These are phyloP conservation scores for Himalopsyche anomala DNA, from an alignment of 2,888 invertebrate genomes.

Conservation along the genomic window DNA sequence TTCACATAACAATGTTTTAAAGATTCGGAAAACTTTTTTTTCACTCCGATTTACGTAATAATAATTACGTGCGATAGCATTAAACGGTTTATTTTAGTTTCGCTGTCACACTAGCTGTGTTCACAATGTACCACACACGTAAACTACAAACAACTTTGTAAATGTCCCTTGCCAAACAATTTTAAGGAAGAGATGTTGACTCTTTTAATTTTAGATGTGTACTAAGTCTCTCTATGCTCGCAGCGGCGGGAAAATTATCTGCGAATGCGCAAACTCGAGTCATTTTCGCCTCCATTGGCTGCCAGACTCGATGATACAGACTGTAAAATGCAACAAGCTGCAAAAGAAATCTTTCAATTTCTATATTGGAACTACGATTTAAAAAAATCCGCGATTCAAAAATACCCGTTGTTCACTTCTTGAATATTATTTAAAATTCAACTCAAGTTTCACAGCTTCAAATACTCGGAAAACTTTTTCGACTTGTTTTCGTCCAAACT, in stretches of 20 bases:
- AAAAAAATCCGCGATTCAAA: neutral
- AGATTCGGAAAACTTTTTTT: constrained; percentile 19
- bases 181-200: constrained; percentile 50
- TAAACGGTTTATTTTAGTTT: constrained; percentile 7
- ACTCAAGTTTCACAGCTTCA: neutral
- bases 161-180: constrained; percentile 46
- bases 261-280: constrained; percentile 56
- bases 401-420: neutral
- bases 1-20: constrained; percentile 11
- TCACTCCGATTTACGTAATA: constrained; percentile 1
- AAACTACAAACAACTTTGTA: constrained; percentile 44
- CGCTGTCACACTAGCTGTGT: constrained; percentile 29
- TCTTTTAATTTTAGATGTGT: constrained; percentile 59
- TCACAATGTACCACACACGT: constrained; percentile 2
- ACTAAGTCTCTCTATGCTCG: constrained; percentile 53
- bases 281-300: constrained; percentile 50
- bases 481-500: neutral
- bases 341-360: neutral
- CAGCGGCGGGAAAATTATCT: constrained; percentile 56
- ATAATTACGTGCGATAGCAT: neutral
- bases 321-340: constrained; percentile 36
- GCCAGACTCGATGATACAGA: constrained; percentile 4
- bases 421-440: neutral
- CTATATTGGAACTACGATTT: neutral
- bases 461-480: constrained; percentile 9